Percentiles rank a stretch among this genome's conserved stretches.
phyloP scores from a whole-genome alignment of 2,797 vertebrate species.

The Sebastes flavidus region DNA sequence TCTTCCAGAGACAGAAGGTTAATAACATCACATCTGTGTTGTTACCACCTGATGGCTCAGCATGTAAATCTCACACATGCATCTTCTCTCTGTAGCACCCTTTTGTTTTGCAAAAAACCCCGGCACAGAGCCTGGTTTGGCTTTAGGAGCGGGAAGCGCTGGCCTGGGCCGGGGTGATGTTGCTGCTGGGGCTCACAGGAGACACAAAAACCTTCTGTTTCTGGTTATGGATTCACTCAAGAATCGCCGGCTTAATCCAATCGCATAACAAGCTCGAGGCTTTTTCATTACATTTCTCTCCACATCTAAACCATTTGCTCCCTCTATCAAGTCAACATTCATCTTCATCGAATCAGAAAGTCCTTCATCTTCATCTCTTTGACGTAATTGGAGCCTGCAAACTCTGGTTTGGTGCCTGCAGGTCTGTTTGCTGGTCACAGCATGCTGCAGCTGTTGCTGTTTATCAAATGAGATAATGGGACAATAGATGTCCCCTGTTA shows the following conservation, averaged over 20 bases:
- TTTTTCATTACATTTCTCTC: not conserved
- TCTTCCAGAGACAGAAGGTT: not conserved
- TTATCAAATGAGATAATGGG: conserved; percentile 29
- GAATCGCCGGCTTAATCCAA: conserved; percentile 6
- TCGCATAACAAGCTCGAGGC: not conserved
- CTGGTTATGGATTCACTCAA: not conserved
- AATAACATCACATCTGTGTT: not conserved
- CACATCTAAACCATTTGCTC: not conserved
- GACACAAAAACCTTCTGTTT: conserved; percentile 25
- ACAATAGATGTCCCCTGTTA: conserved; percentile 1
- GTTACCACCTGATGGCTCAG: not conserved
- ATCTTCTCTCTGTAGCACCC: conserved; percentile 40
- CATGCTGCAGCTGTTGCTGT: conserved; percentile 13
- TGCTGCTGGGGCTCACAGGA: not conserved
- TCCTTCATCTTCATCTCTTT: not conserved
- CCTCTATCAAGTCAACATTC: not conserved
- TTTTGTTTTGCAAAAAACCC: conserved; percentile 23
- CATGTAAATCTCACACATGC: conserved; percentile 19
- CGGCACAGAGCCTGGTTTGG: conserved; percentile 34
- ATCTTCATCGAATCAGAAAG: not conserved
- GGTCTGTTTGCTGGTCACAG: conserved; percentile 9
- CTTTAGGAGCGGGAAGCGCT: not conserved
- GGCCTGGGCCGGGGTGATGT: not conserved
- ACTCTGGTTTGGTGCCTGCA: conserved; percentile 27
- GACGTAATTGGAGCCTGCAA: not conserved